These are phyloP conservation scores for Armadillidium nasatum DNA, from an alignment of 1,140 invertebrate genomes.

Conservation along the genomic window DNA sequence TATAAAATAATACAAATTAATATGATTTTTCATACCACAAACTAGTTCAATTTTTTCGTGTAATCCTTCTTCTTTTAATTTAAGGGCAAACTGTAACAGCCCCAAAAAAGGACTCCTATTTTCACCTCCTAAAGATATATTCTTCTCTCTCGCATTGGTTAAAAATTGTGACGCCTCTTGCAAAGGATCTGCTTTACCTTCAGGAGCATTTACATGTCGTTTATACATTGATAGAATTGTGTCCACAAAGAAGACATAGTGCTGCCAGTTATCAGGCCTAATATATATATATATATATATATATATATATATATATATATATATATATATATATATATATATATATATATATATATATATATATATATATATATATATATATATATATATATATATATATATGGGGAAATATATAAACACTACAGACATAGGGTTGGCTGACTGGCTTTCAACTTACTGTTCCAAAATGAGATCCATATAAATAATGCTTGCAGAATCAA, in stretches of 20 bases:
- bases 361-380: no score
- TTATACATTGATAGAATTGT: neutral
- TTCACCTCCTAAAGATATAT: neutral
- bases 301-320: no score
- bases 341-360: no score
- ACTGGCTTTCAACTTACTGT: slow-evolving; percentile 29
- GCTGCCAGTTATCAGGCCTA: slow-evolving; percentile 44
- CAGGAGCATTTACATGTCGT: neutral
- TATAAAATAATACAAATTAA: no score
- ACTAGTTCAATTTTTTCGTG: slow-evolving; percentile 10
- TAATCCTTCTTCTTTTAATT: slow-evolving; percentile 16
- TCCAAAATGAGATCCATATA: slow-evolving; percentile 33
- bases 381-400: no score
- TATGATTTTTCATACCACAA: slow-evolving; percentile 14
- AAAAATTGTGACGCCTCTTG: neutral
- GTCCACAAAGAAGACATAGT: slow-evolving; percentile 34
- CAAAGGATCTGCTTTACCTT: neutral
- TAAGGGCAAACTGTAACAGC: slow-evolving; percentile 28
- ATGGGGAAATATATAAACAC: no score
- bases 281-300: neutral
- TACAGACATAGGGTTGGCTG: neutral
- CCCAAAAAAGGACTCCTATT: slow-evolving; percentile 30
- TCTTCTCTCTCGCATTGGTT: neutral
- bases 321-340: no score
- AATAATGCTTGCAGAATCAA: slow-evolving; percentile 31